phyloP scores from a whole-genome alignment of 92 coral and sea anemone genomes.

The Meandrina meandrites region DNA sequence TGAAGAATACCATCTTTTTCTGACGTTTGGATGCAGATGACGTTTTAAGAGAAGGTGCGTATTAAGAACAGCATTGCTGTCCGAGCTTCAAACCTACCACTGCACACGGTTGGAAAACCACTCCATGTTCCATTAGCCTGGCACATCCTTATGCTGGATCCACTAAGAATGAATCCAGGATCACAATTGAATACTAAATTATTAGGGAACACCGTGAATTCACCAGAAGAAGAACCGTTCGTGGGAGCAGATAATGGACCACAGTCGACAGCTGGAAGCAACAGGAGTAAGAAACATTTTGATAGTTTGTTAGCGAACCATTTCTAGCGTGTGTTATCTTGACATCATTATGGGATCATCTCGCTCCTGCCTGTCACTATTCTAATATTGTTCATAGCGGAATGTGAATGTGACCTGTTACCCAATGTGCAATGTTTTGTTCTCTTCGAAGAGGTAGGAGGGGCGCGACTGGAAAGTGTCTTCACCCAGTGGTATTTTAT shows the following conservation, averaged over 20 bases:
- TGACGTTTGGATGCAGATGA: too few relatives aligned
- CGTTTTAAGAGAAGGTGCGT: too few relatives aligned
- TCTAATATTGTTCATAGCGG: neutral
- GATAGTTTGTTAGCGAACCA: neutral
- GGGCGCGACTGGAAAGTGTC: too few relatives aligned
- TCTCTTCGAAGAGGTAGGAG: too few relatives aligned
- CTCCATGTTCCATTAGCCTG: slow-evolving; percentile 56
- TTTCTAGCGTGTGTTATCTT: neutral
- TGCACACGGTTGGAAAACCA: slow-evolving; percentile 40
- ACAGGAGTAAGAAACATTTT: neutral
- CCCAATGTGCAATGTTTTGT: neutral
- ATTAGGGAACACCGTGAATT: slow-evolving; percentile 61
- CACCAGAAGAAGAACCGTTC: slow-evolving; percentile 59
- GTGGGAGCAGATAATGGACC: slow-evolving; percentile 61
- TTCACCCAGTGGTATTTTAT: neutral
- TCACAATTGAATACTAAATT: slow-evolving; percentile 50
- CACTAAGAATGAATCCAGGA: slow-evolving; percentile 53
- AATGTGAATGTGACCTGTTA: neutral
- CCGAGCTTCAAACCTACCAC: slow-evolving; percentile 11
- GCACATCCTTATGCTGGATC: slow-evolving; percentile 51
- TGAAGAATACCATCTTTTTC: neutral
- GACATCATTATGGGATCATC: neutral
- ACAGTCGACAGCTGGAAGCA: slow-evolving; percentile 64
- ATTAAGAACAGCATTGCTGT: neutral
- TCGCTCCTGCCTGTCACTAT: neutral